These are phyloP conservation scores for Thelaira solivaga DNA, from an alignment of 2,888 invertebrate species.

Conservation along the genomic window DNA sequence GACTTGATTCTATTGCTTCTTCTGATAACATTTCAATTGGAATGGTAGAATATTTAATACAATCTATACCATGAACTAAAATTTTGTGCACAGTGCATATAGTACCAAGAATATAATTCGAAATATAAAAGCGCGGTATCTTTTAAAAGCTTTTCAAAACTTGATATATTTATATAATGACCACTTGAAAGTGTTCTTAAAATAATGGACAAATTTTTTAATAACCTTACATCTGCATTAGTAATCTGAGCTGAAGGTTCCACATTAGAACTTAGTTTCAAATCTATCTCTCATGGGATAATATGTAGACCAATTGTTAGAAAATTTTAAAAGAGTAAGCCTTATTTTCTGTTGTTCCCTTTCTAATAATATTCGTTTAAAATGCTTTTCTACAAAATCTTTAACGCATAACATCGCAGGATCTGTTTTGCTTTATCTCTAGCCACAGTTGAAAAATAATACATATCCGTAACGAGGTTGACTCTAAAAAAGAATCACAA, in stretches of 20 bases:
- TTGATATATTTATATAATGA: conserved; percentile 31
- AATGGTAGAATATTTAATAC: conserved; percentile 17
- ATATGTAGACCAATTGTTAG: too few species aligned
- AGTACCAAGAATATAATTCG: too few species aligned
- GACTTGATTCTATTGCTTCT: conserved; percentile 13
- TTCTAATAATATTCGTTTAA: too few species aligned
- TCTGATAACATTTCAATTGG: conserved; percentile 15
- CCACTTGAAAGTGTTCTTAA: conserved; percentile 28
- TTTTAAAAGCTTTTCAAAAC: conserved; percentile 19
- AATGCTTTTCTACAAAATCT: too few species aligned
- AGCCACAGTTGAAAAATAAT: too few species aligned
- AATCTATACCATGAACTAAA: conserved; percentile 2
- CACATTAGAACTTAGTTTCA: not conserved
- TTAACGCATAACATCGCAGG: too few species aligned
- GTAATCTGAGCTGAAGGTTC: conserved; percentile 7
- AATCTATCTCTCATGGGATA: not conserved
- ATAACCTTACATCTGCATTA: conserved; percentile 13
- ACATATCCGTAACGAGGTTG: too few species aligned
- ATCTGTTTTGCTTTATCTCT: too few species aligned
- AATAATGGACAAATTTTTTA: conserved; percentile 17
- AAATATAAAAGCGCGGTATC: not conserved
- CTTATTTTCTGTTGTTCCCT: not conserved
- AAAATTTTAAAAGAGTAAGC: not conserved
- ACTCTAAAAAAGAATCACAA: not conserved
- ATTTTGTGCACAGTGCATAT: not conserved